phyloP scores from a whole-genome alignment of 2,888 invertebrate genomes.

The Apeira syringaria region DNA sequence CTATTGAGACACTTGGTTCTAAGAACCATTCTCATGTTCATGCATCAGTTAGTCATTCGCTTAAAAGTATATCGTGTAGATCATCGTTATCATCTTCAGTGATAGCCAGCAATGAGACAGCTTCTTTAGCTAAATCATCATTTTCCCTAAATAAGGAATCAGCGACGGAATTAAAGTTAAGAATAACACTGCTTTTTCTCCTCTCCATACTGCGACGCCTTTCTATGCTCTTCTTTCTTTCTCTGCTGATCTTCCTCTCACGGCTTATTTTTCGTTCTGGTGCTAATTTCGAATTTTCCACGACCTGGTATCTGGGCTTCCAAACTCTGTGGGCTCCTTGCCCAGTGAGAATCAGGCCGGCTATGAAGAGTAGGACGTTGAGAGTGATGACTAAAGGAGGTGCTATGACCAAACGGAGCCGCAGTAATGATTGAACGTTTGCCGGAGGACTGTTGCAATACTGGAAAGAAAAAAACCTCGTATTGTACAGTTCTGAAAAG shows the following conservation, averaged over 20 bases:
- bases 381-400: slow-evolving; percentile 75
- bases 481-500: too few relatives aligned
- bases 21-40: not conserved
- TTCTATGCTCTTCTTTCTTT: slow-evolving; percentile 13
- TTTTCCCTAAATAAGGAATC: slow-evolving; percentile 54
- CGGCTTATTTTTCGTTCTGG: slow-evolving; percentile 36
- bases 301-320: slow-evolving; percentile 59
- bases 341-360: slow-evolving; percentile 70
- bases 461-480: too few relatives aligned
- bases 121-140: slow-evolving; percentile 58
- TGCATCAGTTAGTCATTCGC: slow-evolving; percentile 28
- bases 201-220: slow-evolving; percentile 35
- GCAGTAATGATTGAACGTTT: slow-evolving; percentile 63
- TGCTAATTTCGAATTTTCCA: slow-evolving; percentile 34
- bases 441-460: slow-evolving; percentile 65
- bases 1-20: not conserved
- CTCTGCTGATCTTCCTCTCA: slow-evolving; percentile 35
- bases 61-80: slow-evolving; percentile 46
- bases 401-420: slow-evolving; percentile 73
- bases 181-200: slow-evolving; percentile 47
- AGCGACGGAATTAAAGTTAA: slow-evolving; percentile 40
- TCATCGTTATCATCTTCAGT: slow-evolving; percentile 57
- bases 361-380: slow-evolving; percentile 66
- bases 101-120: slow-evolving; percentile 60
- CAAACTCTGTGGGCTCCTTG: slow-evolving; percentile 59